These are phyloP conservation scores for Elephas maximus DNA, from an alignment of 2,113 vertebrate species.

Conservation along the genomic window DNA sequence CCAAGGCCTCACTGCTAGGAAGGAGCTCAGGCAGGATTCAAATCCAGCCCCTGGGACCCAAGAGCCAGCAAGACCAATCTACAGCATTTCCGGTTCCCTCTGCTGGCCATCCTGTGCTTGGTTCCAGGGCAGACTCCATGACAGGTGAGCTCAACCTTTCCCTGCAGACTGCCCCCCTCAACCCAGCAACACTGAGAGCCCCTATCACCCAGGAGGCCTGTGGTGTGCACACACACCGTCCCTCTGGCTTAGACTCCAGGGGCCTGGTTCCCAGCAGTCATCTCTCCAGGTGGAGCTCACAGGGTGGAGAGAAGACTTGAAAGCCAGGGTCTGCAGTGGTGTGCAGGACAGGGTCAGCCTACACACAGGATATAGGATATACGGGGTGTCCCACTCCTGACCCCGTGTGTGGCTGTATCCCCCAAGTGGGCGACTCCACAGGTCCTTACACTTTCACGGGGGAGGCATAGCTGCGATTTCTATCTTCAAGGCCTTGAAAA, in stretches of 20 bases:
- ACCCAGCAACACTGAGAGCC: too few species aligned
- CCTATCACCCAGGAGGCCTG: background rate
- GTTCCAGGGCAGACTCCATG: background rate
- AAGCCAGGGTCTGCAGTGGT: background rate
- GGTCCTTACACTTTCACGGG: background rate
- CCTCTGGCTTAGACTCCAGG: too few species aligned
- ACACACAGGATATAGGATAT: background rate
- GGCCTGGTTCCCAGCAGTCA: background rate
- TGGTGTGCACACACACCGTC: background rate
- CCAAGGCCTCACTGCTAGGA: background rate
- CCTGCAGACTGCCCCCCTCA: background rate
- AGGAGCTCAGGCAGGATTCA: too few species aligned
- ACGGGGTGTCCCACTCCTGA: background rate
- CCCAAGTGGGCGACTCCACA: fast-evolving
- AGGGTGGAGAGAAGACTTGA: background rate
- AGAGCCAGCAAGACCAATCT: background rate
- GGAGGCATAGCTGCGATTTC: background rate
- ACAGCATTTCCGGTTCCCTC: fast-evolving
- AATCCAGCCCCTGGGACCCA: fast-evolving
- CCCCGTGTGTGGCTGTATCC: background rate
- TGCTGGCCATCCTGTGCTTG: fast-evolving
- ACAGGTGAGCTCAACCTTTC: background rate
- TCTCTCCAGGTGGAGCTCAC: background rate
- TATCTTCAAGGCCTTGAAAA: background rate
- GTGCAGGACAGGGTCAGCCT: background rate